Conservation (phyloP, 2,797 vertebrate species). For the Falco cherrug region DNA sequence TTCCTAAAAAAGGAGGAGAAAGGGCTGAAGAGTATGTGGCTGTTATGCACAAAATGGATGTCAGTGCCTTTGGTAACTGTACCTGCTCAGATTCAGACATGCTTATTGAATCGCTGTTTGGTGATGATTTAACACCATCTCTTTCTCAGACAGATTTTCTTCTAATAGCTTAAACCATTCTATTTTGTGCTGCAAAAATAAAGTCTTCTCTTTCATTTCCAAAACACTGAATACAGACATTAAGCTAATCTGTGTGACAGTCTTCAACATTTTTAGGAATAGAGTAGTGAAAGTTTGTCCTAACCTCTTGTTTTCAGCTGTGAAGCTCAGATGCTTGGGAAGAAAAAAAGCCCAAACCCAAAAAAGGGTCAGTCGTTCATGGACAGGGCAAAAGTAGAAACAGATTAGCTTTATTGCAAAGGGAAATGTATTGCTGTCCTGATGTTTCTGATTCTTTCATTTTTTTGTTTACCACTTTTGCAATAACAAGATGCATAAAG, state of each 20-base stretch:
- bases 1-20: background rate
- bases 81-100: background rate
- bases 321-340: background rate
- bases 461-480: background rate
- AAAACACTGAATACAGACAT: fast-evolving
- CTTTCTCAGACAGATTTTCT: background rate
- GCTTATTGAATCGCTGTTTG: background rate
- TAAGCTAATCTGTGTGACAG: background rate
- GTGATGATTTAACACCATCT: background rate
- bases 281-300: background rate
- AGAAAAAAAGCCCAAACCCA: background rate
- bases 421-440: background rate
- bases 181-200: background rate
- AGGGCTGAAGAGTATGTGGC: background rate
- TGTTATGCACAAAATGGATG: background rate
- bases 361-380: background rate
- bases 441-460: background rate
- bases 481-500: background rate
- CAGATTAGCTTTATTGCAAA: background rate
- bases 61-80: background rate
- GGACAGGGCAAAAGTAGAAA: background rate
- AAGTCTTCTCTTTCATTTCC: background rate
- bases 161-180: background rate
- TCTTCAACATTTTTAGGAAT: background rate
- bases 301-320: background rate